phyloP scores from a whole-genome alignment of 2,113 vertebrate genomes.

The Bucco capensis region DNA sequence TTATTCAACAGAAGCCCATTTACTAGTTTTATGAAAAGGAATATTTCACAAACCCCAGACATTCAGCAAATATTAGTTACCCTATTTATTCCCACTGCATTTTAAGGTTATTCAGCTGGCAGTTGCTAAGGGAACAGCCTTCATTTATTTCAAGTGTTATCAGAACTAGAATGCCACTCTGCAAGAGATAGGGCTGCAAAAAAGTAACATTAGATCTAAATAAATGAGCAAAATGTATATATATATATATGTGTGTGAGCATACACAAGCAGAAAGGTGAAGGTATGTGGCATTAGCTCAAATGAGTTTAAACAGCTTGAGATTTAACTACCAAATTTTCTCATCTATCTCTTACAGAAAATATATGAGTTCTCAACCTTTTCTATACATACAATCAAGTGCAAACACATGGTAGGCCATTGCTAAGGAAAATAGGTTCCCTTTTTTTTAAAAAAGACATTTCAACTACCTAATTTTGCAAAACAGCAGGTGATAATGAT shows the following conservation, averaged over 20 bases:
- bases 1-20: slow-evolving; percentile 15
- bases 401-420: not conserved
- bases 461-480: not conserved
- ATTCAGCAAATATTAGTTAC: slow-evolving; percentile 22
- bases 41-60: slow-evolving; percentile 11
- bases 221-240: not conserved
- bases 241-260: not conserved
- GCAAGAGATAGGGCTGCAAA: not conserved
- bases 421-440: not conserved
- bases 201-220: not conserved
- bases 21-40: slow-evolving; percentile 3
- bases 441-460: not conserved
- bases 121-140: slow-evolving; percentile 45
- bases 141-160: slow-evolving; percentile 2
- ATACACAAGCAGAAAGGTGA: not conserved
- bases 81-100: not conserved
- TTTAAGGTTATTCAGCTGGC: slow-evolving; percentile 5
- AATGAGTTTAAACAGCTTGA: not conserved
- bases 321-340: not conserved
- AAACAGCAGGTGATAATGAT: not conserved
- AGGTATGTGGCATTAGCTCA: not conserved
- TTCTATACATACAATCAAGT: not conserved
- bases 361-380: not conserved
- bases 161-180: not conserved
- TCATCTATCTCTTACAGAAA: not conserved